A percentile compares a stretch with the other conserved stretches of the same genome.
Conservation (phyloP, 2,113 vertebrate genomes). For the Dicerorhinus sumatrensis region DNA sequence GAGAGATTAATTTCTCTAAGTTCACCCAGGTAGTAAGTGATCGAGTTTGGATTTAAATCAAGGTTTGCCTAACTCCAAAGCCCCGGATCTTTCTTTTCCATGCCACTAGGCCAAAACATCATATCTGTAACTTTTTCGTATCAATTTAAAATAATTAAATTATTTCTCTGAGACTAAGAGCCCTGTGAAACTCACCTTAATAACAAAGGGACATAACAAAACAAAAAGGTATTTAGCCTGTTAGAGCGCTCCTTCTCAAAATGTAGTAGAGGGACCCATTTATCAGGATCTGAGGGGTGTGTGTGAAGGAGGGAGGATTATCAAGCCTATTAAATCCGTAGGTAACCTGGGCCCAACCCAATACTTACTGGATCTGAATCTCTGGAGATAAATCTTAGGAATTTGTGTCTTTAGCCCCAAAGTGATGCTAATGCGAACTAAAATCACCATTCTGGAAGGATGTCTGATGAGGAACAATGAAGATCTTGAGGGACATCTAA, state of each 20-base stretch:
- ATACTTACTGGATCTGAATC: not conserved
- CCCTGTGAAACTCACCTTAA: not conserved
- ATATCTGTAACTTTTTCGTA: not conserved
- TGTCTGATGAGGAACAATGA: not conserved
- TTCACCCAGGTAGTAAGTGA: not conserved
- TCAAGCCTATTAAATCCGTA: not conserved
- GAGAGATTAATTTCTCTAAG: not conserved
- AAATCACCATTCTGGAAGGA: not conserved
- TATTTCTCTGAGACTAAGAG: not conserved
- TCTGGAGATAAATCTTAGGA: not conserved
- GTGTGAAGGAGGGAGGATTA: too few species aligned
- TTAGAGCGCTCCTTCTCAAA: not conserved
- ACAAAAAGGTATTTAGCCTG: not conserved
- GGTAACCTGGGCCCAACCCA: not conserved
- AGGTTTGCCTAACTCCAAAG: not conserved
- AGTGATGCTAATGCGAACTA: not conserved
- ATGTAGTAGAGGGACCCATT: not conserved
- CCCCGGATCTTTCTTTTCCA: not conserved
- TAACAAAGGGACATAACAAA: not conserved
- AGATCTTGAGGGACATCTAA: not conserved
- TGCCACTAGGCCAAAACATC: not conserved
- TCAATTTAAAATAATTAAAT: slow-evolving; percentile 7
- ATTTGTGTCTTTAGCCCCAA: not conserved
- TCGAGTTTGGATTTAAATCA: not conserved
- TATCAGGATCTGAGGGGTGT: not conserved